Evolutionary conservation across 1,140 invertebrate species (phyloP).

Genomic region (Bombyx mandarina): DNA sequence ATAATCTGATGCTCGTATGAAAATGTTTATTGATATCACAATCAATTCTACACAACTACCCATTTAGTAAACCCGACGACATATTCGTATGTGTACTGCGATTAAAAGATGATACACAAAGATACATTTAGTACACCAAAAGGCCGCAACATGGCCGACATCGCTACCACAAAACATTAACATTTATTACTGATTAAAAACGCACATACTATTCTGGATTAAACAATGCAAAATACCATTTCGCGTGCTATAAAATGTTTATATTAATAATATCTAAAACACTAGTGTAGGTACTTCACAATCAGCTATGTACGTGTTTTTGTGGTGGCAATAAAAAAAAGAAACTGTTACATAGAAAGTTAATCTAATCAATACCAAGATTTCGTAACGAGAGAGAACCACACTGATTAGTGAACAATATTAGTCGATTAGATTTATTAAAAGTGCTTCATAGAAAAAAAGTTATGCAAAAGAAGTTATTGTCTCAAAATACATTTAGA

Average conservation of each 20-base stretch:
- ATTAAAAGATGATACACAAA: conserved; percentile 48
- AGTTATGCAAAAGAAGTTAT: conserved; percentile 49
- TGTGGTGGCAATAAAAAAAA: conserved; percentile 18
- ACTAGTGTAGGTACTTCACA: conserved; percentile 25
- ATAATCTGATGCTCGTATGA: conserved; percentile 66
- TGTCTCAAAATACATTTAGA: conserved; percentile 45
- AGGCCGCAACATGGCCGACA: conserved; percentile 25
- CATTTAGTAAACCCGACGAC: conserved; percentile 55
- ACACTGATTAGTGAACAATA: conserved; percentile 7
- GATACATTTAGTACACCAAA: conserved; percentile 38
- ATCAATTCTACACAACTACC: conserved; percentile 68
- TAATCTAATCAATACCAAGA: conserved; percentile 48
- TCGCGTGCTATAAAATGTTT: conserved; percentile 49
- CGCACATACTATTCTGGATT: conserved; percentile 31
- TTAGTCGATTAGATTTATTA: conserved; percentile 2
- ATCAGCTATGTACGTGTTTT: conserved; percentile 39
- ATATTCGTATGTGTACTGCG: conserved; percentile 46
- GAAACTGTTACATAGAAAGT: conserved; percentile 34
- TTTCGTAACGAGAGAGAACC: conserved; percentile 20
- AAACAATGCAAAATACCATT: conserved; percentile 40
- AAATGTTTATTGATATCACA: conserved; percentile 72
- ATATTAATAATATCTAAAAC: conserved; percentile 21
- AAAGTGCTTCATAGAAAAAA: conserved; percentile 7
- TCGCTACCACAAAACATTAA: conserved; percentile 25
- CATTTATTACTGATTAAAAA: conserved; percentile 29